Base-by-base conservation (phyloP, 2,113 vertebrate species). In the Dasypus novemcinctus region DNA sequence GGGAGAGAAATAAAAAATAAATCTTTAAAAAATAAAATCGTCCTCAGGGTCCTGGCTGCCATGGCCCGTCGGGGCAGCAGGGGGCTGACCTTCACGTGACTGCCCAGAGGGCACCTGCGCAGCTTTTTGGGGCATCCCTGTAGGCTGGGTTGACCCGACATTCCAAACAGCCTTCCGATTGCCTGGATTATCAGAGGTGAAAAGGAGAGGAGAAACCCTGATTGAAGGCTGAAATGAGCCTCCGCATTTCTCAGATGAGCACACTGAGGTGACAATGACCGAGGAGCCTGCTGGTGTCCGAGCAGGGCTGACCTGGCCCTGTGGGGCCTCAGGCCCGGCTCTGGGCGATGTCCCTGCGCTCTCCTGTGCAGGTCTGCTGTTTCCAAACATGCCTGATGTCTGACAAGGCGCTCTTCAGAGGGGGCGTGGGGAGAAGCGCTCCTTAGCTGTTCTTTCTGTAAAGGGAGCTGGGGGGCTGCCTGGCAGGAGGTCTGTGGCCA, bases 401-500 rank as follows among this genome's bases (percentile, higher is more conserved):
- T 72, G 33, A 8, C 31, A 18, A 59, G n/a, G 14, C 17, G 33
- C 8, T 74, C 27, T 43, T 25, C 18, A 8, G 29, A 20, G 20
- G 69, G 43, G n/a, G 38, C 10, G 2, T 38, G 38, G 61, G 6
- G 85, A 75, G 7, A 61, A 10, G 64, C 59, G 7, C 2, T 20
- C 7, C 15, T 10, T 10, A 29, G 25, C 7, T 13, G 23, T 43
- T 15, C 31, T 41, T 43, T 43, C 52, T 33, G 68, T 31, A 7
- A 20, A 59, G 49, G 41, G 68, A 7, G 57, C 57, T 59, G 57
- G 15, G 41, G 27, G 0, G 12, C 5, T 4, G 15, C 31, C 27
- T 49, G n/a, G 84, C 1, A 6, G 43, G 36, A 2, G 5, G 7
- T 33, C 9, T 2, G 0, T 2, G 27, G 43, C 4, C 7, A 12